Evolutionary conservation across 37 sponge, comb jelly and placozoan species (phyloP), one percentile per base, ranked within the genome.

Genomic region (Diacarnus erythraeanus): DNA sequence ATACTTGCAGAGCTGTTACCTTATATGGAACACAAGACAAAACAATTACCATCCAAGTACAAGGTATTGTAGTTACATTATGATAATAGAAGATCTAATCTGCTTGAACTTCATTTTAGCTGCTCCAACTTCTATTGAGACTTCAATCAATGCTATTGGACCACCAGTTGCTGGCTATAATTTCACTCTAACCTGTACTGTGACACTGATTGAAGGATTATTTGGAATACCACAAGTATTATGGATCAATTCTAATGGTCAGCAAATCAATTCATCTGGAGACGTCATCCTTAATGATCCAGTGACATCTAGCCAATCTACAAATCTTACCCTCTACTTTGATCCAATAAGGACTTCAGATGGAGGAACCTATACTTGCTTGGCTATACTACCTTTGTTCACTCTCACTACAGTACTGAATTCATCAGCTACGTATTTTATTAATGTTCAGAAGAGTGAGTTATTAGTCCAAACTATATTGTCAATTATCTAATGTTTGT

Each of bases 141-240:
- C 69, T 20, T 69, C 37, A 36, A 35, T 69, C 31, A 36, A 20
- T 36, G 21, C 69, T 36, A 6, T 35, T 8, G 38, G 38, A 29
- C 38, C 31, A 37, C 69, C 69, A 69, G 69, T 69, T 29, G 69
- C 69, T 30, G 69, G 69, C 31, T 69, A 69, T 38, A 69, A 69
- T 33, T 69, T 36, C 31, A 36, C 69, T 37, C 69, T 69, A 9
- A 36, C 39, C 38, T 69, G 69, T 33, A 17, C 35, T 31, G 69
- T 69, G 35, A 36, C 38, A 20, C 21, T 12, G 18, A 31, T 6
- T 69, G 38, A 35, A 31, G 69, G 69, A 4, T 36, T 69, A 6
- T 12, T 35, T 10, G 31, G 31, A 18, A 3, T 36, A 5, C 69
- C 69, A 5, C 29, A 12, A 35, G 69, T 35, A 20, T 29, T 31